phyloP scores from a whole-genome alignment of 1,140 invertebrate species.

The Calephelis nemesis region DNA sequence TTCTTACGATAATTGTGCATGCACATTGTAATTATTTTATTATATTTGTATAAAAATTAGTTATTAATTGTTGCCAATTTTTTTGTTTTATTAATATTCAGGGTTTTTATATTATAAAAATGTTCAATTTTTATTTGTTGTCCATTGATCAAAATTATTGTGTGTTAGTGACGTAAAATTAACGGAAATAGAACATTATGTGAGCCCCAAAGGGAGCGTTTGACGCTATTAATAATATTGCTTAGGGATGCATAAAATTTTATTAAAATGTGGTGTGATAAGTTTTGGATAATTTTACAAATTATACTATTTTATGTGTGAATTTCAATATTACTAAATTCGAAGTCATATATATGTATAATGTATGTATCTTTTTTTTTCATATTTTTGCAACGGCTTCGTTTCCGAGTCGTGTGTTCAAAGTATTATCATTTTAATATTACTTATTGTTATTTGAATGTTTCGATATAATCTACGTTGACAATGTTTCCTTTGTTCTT shows the following conservation, averaged over 20 bases:
- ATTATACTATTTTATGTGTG: conserved; percentile 78
- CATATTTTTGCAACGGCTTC: conserved; percentile 47
- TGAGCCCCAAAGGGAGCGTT: conserved; percentile 76
- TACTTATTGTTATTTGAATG: conserved; percentile 45
- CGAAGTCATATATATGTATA: conserved; percentile 58
- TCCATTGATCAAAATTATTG: conserved; percentile 78
- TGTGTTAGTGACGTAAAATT: conserved; percentile 75
- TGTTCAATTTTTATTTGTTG: conserved; percentile 72
- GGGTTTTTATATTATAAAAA: conserved; percentile 74
- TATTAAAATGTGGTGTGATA: conserved; percentile 78
- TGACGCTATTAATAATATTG: conserved; percentile 75
- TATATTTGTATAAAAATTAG: conserved; percentile 71
- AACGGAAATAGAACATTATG: conserved; percentile 71
- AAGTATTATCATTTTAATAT: conserved; percentile 62
- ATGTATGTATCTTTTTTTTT: conserved; percentile 39
- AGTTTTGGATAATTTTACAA: conserved; percentile 79
- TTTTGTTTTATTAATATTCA: conserved; percentile 74
- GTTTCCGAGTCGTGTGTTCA: conserved; percentile 48
- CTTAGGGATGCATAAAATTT: conserved; percentile 75
- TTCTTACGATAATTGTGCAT: conserved; percentile 78
- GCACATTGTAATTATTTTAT: conserved; percentile 77
- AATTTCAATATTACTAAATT: conserved; percentile 72
- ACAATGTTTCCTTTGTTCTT: conserved; percentile 74
- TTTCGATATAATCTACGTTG: conserved; percentile 57
- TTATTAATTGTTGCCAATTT: conserved; percentile 77